phyloP scores from a whole-genome alignment of 2,797 vertebrate species.

The Alauda arvensis region DNA sequence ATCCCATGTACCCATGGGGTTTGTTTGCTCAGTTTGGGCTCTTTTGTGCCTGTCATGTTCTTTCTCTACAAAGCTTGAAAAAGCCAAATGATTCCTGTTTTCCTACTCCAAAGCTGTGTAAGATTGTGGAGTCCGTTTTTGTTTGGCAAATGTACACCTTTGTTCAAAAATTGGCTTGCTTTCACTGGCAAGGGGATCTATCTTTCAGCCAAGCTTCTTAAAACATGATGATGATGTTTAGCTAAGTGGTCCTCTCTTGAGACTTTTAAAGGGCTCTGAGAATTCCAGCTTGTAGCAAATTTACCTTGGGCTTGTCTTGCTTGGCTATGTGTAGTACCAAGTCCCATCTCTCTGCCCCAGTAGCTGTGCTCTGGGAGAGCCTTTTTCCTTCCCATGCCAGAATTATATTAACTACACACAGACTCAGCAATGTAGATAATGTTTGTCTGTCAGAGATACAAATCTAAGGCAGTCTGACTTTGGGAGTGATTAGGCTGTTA shows the following conservation, averaged over 20 bases:
- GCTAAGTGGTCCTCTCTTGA: conserved; percentile 14
- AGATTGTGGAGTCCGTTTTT: conserved; percentile 3
- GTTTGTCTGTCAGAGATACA: neutral
- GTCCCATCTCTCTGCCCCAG: neutral
- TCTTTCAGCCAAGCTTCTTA: conserved; percentile 28
- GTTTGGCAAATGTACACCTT: conserved; percentile 34
- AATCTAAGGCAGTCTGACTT: neutral
- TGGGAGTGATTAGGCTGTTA: neutral
- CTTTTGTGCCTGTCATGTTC: conserved; percentile 20
- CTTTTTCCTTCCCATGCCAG: neutral
- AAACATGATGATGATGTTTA: conserved; percentile 28
- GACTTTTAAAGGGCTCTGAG: neutral
- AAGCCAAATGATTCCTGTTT: conserved; percentile 9
- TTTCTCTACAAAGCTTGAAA: conserved; percentile 6
- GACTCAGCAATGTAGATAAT: neutral
- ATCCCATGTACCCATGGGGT: neutral
- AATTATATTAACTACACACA: neutral
- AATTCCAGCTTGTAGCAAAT: neutral
- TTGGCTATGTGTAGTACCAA: neutral
- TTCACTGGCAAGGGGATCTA: neutral
- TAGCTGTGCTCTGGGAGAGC: neutral
- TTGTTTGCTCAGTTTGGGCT: neutral
- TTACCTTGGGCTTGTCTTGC: neutral
- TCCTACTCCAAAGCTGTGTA: neutral
- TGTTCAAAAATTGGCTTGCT: conserved; percentile 40